Base-by-base conservation (phyloP, 2,888 invertebrate species). In the Chrysomela aeneicollis region DNA sequence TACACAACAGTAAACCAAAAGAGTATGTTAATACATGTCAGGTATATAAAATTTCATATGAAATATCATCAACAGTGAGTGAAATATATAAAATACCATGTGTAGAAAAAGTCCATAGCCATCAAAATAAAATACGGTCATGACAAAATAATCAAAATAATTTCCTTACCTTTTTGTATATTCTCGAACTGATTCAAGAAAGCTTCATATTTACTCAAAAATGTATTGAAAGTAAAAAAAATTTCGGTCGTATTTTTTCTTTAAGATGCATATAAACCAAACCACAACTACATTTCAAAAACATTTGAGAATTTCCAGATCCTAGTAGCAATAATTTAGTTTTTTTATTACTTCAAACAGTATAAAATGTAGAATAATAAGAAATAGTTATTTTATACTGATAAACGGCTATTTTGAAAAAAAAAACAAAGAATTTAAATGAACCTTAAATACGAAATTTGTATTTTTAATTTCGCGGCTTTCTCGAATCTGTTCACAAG, bases 21-120 rank as follows among this genome's bases (percentile, higher is more conserved):
- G 6, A 15, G n/a, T 26, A 26, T 26, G 26, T 42, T 35, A 35
- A 42, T 42, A 8, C 3, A 15, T 42, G 12, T 42, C 42, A 42
- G 15, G 37, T 22, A 63, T 59, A 53, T 59, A 66, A 63, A 61
- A 65, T 61, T 61, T 66, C 42, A 66, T 47, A 66, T 57, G 57
- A 66, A 42, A 52, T 42, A 50, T 21, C 57, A 62, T 21, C 21
- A 42, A 47, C 32, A 47, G 54, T 35, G 22, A 6, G 5, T 15
- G 3, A 42, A 42, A 15, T 22, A 59, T 62, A 62, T 22, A 60
- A 66, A 63, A 35, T 35, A 35, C 35, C 35, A 35, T 35, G 35
- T 35, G 35, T 35, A 35, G 35, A 35, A 42, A 42, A 42, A 42
- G 42, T 42, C 42, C 42, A 42, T 42, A 42, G 42, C 42, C 42